A percentile compares a stretch with the other conserved stretches of the same genome.
Evolutionary conservation across 2,113 vertebrate genomes (phyloP).

Genomic region (Oryctolagus cuniculus): mOryCun1.1 NC_091447.1:2719001-2719500

Average conservation of each 20-base stretch:
- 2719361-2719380: background rate
- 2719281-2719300: slow-evolving; percentile 8
- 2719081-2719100: background rate
- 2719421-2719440: background rate
- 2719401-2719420: background rate
- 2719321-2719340: background rate
- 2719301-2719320: background rate
- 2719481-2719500: background rate
- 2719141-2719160: background rate
- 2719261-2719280: background rate
- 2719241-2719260: background rate
- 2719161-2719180: background rate
- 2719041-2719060: too few species aligned
- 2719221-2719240: background rate
- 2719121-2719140: background rate
- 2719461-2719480: background rate
- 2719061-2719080: background rate
- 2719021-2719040: background rate
- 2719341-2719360: background rate
- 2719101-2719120: background rate
- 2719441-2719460: slow-evolving; percentile 12
- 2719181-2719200: background rate
- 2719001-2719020: background rate
- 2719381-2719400: background rate
- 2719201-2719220: background rate